phyloP scores from a whole-genome alignment of 2,888 invertebrate genomes.

The Trachelus tabidus region DNA sequence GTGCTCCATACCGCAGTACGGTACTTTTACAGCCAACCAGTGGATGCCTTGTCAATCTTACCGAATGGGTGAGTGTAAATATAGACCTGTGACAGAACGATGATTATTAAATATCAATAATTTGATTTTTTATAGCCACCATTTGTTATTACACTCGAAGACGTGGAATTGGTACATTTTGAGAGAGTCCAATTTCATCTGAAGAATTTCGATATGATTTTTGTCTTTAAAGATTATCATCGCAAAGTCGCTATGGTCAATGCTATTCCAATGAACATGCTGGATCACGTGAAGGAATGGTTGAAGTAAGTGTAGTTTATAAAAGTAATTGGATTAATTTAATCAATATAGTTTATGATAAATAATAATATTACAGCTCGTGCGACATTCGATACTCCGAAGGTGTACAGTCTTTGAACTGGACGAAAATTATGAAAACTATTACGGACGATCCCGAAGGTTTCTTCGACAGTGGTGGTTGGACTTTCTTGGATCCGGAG shows the following conservation, averaged over 20 bases:
- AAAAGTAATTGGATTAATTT: not conserved
- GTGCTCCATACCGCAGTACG: conserved; percentile 96
- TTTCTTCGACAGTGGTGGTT: conserved; percentile 98
- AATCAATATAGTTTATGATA: not conserved
- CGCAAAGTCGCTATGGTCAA: conserved; percentile 96
- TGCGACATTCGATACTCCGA: conserved; percentile 98
- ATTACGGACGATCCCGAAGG: conserved; percentile 98
- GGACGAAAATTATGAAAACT: conserved; percentile 99
- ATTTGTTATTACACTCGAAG: conserved; percentile 97
- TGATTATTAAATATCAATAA: conserved; percentile 1
- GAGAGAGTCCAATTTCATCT: conserved; percentile 98
- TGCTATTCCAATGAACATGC: conserved; percentile 98
- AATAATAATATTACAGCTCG: conserved; percentile 71
- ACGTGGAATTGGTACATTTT: conserved; percentile 98
- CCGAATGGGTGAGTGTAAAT: conserved; percentile 84
- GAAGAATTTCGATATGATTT: conserved; percentile 99
- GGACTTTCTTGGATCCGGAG: conserved; percentile 98
- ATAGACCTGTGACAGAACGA: not conserved
- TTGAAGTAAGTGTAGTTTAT: conserved; percentile 79
- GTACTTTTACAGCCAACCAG: conserved; percentile 97
- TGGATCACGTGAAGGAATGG: conserved; percentile 99
- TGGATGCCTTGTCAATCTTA: conserved; percentile 95
- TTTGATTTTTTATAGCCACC: conserved; percentile 76
- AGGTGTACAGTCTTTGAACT: conserved; percentile 98
- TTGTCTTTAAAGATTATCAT: conserved; percentile 98